A percentile compares a stretch with the other conserved stretches of the same genome.
These are phyloP conservation scores for Neocloeon triangulifer DNA, from an alignment of 1,140 invertebrate genomes.

Conservation along the genomic window DNA sequence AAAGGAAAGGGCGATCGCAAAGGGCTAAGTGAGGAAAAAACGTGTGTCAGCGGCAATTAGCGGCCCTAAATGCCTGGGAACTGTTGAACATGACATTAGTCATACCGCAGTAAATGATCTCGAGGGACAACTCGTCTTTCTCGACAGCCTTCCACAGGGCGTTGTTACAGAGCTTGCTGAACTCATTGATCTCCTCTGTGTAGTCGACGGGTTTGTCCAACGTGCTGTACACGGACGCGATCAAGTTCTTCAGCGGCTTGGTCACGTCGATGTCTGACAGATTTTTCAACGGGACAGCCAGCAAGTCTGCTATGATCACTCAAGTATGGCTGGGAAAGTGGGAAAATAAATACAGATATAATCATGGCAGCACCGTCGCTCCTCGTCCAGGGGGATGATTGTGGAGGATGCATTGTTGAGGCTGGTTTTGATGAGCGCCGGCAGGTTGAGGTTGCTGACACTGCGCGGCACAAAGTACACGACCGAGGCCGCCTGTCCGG, in stretches of 20 bases:
- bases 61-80: no score
- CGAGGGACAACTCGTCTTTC: constrained; percentile 79
- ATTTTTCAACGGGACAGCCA: constrained; percentile 81
- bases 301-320: constrained; percentile 43
- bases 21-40: neutral
- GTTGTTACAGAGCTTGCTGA: constrained; percentile 67
- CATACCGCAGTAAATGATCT: constrained; percentile 85
- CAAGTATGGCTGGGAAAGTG: no score
- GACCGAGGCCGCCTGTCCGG: no score
- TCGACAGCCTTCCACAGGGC: constrained; percentile 85
- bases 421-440: constrained; percentile 16
- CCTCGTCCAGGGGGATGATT: no score
- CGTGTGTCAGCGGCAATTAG: neutral
- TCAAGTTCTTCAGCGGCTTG: constrained; percentile 81
- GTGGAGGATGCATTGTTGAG: no score
- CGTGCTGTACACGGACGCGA: constrained; percentile 65
- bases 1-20: neutral
- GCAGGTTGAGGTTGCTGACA: constrained; percentile 55
- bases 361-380: no score
- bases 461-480: constrained; percentile 67
- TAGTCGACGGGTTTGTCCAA: constrained; percentile 55
- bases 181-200: constrained; percentile 62
- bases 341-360: no score
- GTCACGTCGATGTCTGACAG: constrained; percentile 84
- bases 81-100: no score